Evolutionary conservation across 2,113 vertebrate species (phyloP).

Genomic region (Brachyistius frenatus): DNA sequence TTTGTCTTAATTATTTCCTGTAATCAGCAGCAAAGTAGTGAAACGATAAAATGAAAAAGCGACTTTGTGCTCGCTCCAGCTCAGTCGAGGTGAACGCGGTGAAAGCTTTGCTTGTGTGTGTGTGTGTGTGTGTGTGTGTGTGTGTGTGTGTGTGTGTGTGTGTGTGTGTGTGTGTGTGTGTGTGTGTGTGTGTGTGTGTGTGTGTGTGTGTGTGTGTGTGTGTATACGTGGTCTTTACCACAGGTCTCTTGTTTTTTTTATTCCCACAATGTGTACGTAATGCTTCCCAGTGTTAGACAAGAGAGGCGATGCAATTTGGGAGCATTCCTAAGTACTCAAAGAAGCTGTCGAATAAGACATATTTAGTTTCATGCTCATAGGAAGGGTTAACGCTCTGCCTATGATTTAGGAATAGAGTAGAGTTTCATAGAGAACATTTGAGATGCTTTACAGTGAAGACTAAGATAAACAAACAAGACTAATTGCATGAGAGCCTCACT

Average conservation of each 20-base stretch:
- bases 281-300: constrained; percentile 51
- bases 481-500: constrained; percentile 32
- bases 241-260: constrained; percentile 63
- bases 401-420: constrained; percentile 27
- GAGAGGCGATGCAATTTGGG: constrained; percentile 47
- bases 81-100: constrained; percentile 35
- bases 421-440: constrained; percentile 42
- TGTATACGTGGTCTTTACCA: constrained; percentile 12
- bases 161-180: constrained; percentile 12
- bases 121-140: constrained; percentile 17
- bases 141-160: constrained; percentile 11
- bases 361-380: constrained; percentile 55
- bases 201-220: constrained; percentile 3
- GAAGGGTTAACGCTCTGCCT: constrained; percentile 33
- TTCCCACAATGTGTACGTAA: constrained; percentile 49
- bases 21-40: constrained; percentile 71
- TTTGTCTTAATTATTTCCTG: constrained; percentile 78
- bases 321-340: constrained; percentile 43
- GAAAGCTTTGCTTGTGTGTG: neutral
- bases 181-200: constrained; percentile 20
- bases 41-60: constrained; percentile 59
- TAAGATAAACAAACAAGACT: constrained; percentile 45
- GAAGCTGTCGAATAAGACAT: constrained; percentile 52
- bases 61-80: constrained; percentile 53
- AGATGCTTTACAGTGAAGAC: constrained; percentile 31